Conservation (phyloP, 1,140 invertebrate genomes). For the Sweltsa coloradensis region DNA sequence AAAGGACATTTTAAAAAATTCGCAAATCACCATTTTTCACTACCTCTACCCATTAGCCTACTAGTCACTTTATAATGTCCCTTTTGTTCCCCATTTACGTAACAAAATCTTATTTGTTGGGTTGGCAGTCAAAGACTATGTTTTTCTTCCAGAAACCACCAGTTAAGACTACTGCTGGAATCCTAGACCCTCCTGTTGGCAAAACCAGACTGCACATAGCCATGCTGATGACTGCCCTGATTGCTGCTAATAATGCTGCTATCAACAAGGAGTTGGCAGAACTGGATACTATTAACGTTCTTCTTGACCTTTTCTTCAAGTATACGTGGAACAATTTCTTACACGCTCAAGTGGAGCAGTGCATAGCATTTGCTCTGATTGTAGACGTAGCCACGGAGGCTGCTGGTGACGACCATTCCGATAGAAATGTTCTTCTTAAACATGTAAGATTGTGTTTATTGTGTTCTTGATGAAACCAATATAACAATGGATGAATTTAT, state of each 20-base stretch:
- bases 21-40: no score
- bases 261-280: slow-evolving; percentile 38
- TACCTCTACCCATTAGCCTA: no score
- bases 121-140: no score
- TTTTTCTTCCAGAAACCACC: slow-evolving; percentile 35
- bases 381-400: slow-evolving; percentile 19
- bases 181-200: slow-evolving; percentile 59
- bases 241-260: slow-evolving; percentile 48
- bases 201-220: slow-evolving; percentile 62
- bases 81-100: no score
- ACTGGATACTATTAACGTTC: slow-evolving; percentile 43
- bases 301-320: slow-evolving; percentile 69
- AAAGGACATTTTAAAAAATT: no score
- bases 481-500: no score
- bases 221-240: slow-evolving; percentile 53
- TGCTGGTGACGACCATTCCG: slow-evolving; percentile 20
- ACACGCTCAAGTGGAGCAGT: slow-evolving; percentile 69
- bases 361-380: slow-evolving; percentile 51
- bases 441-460: no score
- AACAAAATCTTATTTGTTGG: no score
- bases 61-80: no score
- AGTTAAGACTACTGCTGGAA: slow-evolving; percentile 49
- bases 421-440: slow-evolving; percentile 35
- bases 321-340: slow-evolving; percentile 83
- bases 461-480: no score